phyloP scores from a whole-genome alignment of 2,888 invertebrate genomes.

The Nipponacmea schrenckii region DNA sequence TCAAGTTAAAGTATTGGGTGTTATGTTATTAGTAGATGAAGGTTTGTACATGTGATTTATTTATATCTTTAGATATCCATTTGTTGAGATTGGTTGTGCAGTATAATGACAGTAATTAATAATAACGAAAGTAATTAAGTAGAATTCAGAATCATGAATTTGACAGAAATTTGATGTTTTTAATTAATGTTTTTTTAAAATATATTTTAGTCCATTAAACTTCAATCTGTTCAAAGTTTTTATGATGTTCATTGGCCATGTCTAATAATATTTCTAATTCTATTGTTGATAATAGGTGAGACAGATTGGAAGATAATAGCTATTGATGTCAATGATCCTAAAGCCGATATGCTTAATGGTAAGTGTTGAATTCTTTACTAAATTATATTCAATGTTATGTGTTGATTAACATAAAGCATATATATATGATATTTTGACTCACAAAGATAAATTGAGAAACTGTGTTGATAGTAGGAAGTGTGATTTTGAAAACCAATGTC shows the following conservation, averaged over 20 bases:
- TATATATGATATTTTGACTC: not conserved
- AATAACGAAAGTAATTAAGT: too few relatives aligned
- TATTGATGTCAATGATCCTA: constrained; percentile 91
- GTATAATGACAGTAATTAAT: too few relatives aligned
- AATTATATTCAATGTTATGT: not conserved
- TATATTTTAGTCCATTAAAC: too few relatives aligned
- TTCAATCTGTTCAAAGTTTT: not conserved
- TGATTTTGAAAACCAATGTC: too few relatives aligned
- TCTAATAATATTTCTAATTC: not conserved
- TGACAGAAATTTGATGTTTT: not conserved
- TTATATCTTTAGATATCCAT: not conserved
- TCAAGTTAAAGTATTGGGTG: constrained; percentile 90
- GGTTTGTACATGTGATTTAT: constrained; percentile 72
- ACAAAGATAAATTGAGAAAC: not conserved
- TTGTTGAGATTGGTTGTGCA: too few relatives aligned
- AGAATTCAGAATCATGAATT: too few relatives aligned
- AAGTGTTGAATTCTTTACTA: constrained; percentile 24
- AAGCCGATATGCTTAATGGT: constrained; percentile 84
- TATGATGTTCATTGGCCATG: not conserved
- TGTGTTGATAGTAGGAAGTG: not conserved
- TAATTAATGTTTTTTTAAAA: not conserved
- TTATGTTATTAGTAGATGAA: constrained; percentile 94
- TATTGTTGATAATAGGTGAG: constrained; percentile 76
- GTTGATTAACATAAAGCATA: too few relatives aligned
- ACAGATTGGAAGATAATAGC: constrained; percentile 99